These are phyloP conservation scores for Parotocinclus haroldoi DNA, from an alignment of 2,797 vertebrate genomes.

Conservation along the genomic window DNA sequence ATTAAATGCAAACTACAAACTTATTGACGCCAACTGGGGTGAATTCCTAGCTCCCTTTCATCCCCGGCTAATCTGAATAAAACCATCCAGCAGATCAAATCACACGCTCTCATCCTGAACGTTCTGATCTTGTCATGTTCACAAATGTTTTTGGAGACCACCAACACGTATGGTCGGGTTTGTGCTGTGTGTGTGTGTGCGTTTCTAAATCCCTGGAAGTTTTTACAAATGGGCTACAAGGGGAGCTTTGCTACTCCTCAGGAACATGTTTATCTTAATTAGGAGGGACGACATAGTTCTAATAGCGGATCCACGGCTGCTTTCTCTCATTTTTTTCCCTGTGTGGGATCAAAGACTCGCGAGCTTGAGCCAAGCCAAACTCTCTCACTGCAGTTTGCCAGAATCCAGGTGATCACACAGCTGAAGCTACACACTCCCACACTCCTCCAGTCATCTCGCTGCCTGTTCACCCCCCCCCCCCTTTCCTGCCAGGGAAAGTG, in stretches of 20 bases:
- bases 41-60: no score
- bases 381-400: slow-evolving; percentile 72
- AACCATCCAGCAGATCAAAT: no score
- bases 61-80: no score
- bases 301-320: slow-evolving; percentile 72
- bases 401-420: slow-evolving; percentile 82
- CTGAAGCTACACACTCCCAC: slow-evolving; percentile 76
- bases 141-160: slow-evolving; percentile 63
- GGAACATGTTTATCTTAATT: slow-evolving; percentile 86
- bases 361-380: slow-evolving; percentile 78
- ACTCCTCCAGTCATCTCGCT: slow-evolving; percentile 72
- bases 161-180: slow-evolving; percentile 62
- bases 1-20: no score
- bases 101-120: no score
- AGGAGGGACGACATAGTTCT: slow-evolving; percentile 81
- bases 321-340: slow-evolving; percentile 48
- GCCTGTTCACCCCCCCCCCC: slow-evolving; percentile 15
- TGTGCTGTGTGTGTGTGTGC: slow-evolving; percentile 45
- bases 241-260: slow-evolving; percentile 73
- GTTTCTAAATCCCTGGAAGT: slow-evolving; percentile 64
- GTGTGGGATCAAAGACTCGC: slow-evolving; percentile 72
- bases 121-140: slow-evolving; percentile 8
- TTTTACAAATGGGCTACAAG: slow-evolving; percentile 69
- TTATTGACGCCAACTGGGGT: no score
- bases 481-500: slow-evolving; percentile 68